Conservation (phyloP, 2,888 invertebrate genomes). For the Cryptus viduatorius region DNA sequence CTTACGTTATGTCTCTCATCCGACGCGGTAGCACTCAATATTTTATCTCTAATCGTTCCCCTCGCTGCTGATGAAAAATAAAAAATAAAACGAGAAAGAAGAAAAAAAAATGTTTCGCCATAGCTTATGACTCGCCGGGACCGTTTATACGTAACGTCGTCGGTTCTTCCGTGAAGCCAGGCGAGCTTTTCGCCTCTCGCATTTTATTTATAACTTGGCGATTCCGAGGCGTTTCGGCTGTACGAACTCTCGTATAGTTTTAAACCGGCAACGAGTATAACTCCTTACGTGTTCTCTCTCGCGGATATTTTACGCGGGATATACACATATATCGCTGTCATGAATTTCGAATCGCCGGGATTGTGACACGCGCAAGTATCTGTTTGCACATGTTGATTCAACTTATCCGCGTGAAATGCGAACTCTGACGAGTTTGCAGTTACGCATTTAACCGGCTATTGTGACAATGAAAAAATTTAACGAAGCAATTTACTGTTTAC, state of each 20-base stretch:
- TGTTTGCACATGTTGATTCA: background rate
- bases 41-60: slow-evolving; percentile 15
- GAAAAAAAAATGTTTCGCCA: background rate
- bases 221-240: slow-evolving; percentile 15
- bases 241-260: slow-evolving; percentile 12
- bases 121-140: slow-evolving; percentile 5
- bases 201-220: slow-evolving; percentile 34
- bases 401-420: background rate
- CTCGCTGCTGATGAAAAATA: background rate
- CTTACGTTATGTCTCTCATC: background rate
- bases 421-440: background rate
- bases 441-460: no score
- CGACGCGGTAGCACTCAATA: background rate
- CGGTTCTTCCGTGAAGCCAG: background rate
- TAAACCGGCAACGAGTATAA: background rate
- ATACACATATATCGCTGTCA: background rate
- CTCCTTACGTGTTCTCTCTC: background rate
- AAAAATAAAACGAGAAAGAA: background rate
- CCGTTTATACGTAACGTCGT: background rate
- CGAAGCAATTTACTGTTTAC: no score
- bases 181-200: background rate
- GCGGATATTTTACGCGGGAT: background rate
- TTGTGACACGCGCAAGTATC: background rate
- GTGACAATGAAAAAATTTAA: no score
- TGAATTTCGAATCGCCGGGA: background rate